phyloP scores from a whole-genome alignment of 2,113 vertebrate genomes.

The Phaethornis superciliosus region DNA sequence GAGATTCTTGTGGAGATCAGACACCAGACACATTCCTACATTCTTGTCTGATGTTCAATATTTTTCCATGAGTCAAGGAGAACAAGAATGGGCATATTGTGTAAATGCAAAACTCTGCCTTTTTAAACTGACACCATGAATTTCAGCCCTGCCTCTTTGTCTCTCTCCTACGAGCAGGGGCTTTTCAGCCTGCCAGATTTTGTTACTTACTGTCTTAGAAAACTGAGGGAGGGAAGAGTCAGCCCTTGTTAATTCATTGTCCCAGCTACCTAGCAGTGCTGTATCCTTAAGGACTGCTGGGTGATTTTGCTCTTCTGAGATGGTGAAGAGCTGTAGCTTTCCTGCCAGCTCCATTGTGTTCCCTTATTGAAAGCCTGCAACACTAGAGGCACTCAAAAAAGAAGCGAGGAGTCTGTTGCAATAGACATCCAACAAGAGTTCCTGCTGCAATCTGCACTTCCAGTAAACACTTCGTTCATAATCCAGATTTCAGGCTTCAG shows the following conservation, averaged over 20 bases:
- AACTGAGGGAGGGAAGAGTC: slow-evolving; percentile 44
- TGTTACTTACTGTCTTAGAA: slow-evolving; percentile 37
- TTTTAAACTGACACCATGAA: slow-evolving; percentile 49
- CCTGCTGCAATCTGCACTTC: not conserved
- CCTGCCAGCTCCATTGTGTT: slow-evolving; percentile 47
- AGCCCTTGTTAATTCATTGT: slow-evolving; percentile 54
- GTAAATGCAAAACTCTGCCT: slow-evolving; percentile 58
- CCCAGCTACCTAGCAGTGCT: slow-evolving; percentile 33
- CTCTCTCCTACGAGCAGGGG: not conserved
- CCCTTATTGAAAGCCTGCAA: slow-evolving; percentile 14
- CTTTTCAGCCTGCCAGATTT: slow-evolving; percentile 44
- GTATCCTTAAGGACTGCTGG: slow-evolving; percentile 29
- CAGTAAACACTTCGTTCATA: slow-evolving; percentile 35
- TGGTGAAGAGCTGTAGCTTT: slow-evolving; percentile 24
- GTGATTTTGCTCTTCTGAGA: not conserved
- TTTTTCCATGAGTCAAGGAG: slow-evolving; percentile 72
- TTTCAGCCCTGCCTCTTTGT: slow-evolving; percentile 46
- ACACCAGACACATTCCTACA: slow-evolving; percentile 61
- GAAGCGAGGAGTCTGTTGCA: slow-evolving; percentile 25
- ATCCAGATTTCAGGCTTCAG: slow-evolving; percentile 43
- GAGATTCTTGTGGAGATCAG: slow-evolving; percentile 60
- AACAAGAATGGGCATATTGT: slow-evolving; percentile 63
- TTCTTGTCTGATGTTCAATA: slow-evolving; percentile 66
- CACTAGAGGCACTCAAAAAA: slow-evolving; percentile 45
- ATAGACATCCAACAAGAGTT: slow-evolving; percentile 47